Base-by-base conservation (phyloP, 2,113 vertebrate species). In the Salvelinus alpinus region DNA sequence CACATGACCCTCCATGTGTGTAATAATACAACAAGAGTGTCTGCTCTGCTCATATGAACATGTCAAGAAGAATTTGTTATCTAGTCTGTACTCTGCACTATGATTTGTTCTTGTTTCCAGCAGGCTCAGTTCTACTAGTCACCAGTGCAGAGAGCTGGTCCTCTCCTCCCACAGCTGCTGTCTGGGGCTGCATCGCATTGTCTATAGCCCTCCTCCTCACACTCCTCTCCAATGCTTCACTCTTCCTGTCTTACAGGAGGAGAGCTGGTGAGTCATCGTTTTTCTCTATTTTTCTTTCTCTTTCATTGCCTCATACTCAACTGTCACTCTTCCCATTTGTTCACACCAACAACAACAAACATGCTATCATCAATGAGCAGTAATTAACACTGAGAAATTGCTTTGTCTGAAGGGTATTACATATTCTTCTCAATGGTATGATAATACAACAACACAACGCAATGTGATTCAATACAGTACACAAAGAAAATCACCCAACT, bases 141-240 rank as follows among this genome's bases (percentile, higher is more conserved):
- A 44, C 27, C 59, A 67, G 7, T 44, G 1, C 13, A 25, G 54
- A 11, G 2, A 6, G 1, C 64, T 16, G 3, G 8, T n/a, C 62
- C 25, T n/a, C 48, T 25, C 44, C 76, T 69, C 73, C 82, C 57
- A 16, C 71, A 5, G 65, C 74, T n/a, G 69, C 72, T n/a, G 71
- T 65, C 7, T 22, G 75, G n/a, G 84, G 78, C 71, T 86, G 86
- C 54, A 78, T 85, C 51, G 44, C 64, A 59, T 78, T 89, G 67
- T 83, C 84, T 7, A 18, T 82, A n/a, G 20, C 27, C 18, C 75
- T 89, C 5, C 25, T 89, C 20, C 67, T 80, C 34, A 44, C 74
- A 20, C 31, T 86, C 25, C 18, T 76, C 16, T 74, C 70, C 64
- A 86, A 84, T 51, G 51, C 74, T 68, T 65, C 70, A 24, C 38